Percentiles rank a stretch among this genome's conserved stretches.
phyloP scores from a whole-genome alignment of 1,140 invertebrate genomes.

The Leptoteleia sp. region DNA sequence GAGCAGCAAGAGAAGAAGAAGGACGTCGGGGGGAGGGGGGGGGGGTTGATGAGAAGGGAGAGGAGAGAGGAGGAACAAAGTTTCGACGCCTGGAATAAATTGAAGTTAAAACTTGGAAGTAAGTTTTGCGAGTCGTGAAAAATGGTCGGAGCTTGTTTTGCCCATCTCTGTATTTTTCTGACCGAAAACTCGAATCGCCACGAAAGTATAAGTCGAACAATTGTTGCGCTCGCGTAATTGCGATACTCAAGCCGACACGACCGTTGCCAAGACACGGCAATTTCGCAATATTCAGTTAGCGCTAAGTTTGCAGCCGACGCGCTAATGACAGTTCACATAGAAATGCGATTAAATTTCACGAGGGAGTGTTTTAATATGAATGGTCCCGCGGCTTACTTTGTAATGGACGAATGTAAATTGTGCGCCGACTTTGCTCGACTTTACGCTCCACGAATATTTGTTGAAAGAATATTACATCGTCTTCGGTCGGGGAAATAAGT shows the following conservation, averaged over 20 bases:
- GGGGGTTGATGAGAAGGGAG: too few relatives aligned
- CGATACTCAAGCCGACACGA: conserved; percentile 12
- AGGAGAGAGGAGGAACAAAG: too few relatives aligned
- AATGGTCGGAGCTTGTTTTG: conserved; percentile 12
- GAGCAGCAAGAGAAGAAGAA: conserved; percentile 3
- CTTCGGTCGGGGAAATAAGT: too few relatives aligned
- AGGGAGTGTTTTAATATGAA: conserved; percentile 15
- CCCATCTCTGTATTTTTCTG: not conserved
- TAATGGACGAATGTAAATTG: not conserved
- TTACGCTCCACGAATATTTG: too few relatives aligned
- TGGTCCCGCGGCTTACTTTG: not conserved
- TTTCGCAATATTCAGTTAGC: conserved; percentile 10
- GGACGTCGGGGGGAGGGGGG: too few relatives aligned
- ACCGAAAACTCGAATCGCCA: not conserved
- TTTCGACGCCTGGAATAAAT: conserved; percentile 1
- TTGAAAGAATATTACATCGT: not conserved
- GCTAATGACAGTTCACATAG: conserved; percentile 10
- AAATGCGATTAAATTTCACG: conserved; percentile 16
- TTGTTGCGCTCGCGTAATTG: conserved; percentile 30
- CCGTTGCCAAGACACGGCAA: conserved; percentile 14
- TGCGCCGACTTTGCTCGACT: not conserved
- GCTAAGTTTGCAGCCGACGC: conserved; percentile 4
- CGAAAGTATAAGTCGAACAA: conserved; percentile 17
- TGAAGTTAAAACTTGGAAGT: conserved; percentile 25
- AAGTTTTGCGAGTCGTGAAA: conserved; percentile 21